Percentiles rank a stretch among this genome's conserved stretches.
Evolutionary conservation across 2,113 vertebrate species (phyloP).

Genomic region (Chunga burmeisteri): DNA sequence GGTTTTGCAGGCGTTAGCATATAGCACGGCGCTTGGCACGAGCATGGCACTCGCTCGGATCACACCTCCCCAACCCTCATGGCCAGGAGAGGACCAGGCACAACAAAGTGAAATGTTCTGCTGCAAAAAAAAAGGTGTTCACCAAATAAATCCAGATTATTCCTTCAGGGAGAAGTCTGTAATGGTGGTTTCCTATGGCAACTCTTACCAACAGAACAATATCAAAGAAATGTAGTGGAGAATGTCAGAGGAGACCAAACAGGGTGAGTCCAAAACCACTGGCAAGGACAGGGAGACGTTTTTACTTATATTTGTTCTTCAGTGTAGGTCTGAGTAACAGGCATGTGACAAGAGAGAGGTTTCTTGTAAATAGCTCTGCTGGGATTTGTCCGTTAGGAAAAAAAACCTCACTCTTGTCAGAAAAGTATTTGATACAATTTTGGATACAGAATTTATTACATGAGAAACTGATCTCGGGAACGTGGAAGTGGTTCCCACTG

Average conservation of each 20-base stretch:
- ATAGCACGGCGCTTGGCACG: rapidly evolving
- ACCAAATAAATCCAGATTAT: neutral
- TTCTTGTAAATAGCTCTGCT: conserved; percentile 48
- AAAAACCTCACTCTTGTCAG: conserved; percentile 23
- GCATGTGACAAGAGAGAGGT: neutral
- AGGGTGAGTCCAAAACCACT: conserved; percentile 1
- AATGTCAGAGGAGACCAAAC: neutral
- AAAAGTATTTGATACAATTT: conserved; percentile 60
- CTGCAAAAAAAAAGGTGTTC: neutral
- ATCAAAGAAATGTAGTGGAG: neutral
- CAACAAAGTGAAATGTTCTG: neutral
- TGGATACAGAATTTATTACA: conserved; percentile 66
- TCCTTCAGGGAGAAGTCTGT: neutral
- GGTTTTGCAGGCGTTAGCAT: neutral
- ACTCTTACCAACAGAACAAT: neutral
- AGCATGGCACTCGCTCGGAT: neutral
- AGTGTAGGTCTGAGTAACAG: conserved; percentile 36
- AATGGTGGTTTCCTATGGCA: neutral
- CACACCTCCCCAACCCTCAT: neutral
- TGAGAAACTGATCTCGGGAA: conserved; percentile 63
- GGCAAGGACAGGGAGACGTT: neutral
- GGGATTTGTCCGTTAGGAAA: conserved; percentile 30
- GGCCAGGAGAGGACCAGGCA: neutral
- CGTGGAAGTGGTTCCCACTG: conserved; percentile 56
- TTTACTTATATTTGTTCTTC: conserved; percentile 21